phyloP scores from a whole-genome alignment of 2,113 vertebrate species.

The Hypocryptadius cinnamomeus region DNA sequence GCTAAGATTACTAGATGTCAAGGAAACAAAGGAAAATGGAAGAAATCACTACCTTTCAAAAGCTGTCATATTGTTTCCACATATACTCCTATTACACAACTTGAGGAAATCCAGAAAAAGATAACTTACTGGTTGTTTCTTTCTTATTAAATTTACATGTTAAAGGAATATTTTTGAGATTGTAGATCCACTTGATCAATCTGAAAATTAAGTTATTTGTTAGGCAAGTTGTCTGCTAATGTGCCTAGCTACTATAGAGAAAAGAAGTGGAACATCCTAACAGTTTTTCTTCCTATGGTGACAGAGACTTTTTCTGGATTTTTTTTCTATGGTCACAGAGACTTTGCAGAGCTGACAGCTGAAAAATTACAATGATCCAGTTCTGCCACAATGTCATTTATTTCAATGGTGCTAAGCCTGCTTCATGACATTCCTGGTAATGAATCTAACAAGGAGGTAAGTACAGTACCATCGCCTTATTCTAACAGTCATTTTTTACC shows the following conservation, averaged over 20 bases:
- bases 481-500: conserved; percentile 17
- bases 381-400: conserved; percentile 10
- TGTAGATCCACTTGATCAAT: neutral
- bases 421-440: conserved; percentile 13
- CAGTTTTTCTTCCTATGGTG: neutral
- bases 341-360: neutral
- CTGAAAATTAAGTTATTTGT: neutral
- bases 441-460: conserved; percentile 18
- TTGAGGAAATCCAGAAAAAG: neutral
- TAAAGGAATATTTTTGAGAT: neutral
- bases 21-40: neutral
- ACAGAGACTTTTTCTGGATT: neutral
- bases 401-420: conserved; percentile 1
- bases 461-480: neutral
- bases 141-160: neutral
- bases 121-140: neutral
- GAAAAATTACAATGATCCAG: conserved; percentile 3
- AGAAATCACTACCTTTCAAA: neutral
- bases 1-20: neutral
- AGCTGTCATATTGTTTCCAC: neutral
- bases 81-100: neutral
- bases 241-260: neutral
- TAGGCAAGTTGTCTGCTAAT: neutral
- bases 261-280: neutral
- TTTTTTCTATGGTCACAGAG: neutral